Conservation (phyloP, 2,888 invertebrate genomes). For the Trachelus troglodyta region DNA sequence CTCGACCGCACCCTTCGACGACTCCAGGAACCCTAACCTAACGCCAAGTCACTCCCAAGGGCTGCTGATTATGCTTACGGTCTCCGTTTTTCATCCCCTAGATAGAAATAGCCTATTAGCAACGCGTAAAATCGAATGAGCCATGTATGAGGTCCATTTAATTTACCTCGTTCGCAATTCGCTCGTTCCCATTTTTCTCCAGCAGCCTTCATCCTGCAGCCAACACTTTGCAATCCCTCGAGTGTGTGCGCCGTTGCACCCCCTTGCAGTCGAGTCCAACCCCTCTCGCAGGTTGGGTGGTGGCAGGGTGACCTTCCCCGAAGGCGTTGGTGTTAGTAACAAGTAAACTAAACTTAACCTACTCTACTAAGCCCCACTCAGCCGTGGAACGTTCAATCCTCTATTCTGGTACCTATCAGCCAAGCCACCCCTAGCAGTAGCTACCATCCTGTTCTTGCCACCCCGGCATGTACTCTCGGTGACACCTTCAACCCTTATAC, state of each 20-base stretch:
- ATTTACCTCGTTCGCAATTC: not conserved
- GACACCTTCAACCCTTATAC: conserved; percentile 4
- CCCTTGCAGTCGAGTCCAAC: not conserved
- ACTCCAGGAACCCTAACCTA: not conserved
- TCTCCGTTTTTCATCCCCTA: not conserved
- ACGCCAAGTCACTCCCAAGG: not conserved
- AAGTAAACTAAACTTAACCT: conserved; percentile 49
- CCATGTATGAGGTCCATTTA: not conserved
- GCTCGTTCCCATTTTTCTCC: conserved; percentile 5
- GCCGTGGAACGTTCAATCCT: conserved; percentile 35
- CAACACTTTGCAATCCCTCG: not conserved
- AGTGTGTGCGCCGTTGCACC: not conserved
- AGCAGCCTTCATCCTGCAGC: conserved; percentile 10
- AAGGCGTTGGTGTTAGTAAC: conserved; percentile 36
- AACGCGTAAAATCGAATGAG: not conserved
- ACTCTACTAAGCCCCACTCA: conserved; percentile 38
- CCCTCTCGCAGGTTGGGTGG: not conserved
- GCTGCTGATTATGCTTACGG: not conserved
- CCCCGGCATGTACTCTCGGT: not conserved
- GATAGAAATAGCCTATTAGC: not conserved
- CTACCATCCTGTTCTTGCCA: not conserved
- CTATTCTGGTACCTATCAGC: conserved; percentile 29
- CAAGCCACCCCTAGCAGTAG: not conserved
- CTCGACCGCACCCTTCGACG: not conserved
- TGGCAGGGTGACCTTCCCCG: conserved; percentile 25